phyloP scores from a whole-genome alignment of 1,140 invertebrate species.

The Palaemon carinicauda region DNA sequence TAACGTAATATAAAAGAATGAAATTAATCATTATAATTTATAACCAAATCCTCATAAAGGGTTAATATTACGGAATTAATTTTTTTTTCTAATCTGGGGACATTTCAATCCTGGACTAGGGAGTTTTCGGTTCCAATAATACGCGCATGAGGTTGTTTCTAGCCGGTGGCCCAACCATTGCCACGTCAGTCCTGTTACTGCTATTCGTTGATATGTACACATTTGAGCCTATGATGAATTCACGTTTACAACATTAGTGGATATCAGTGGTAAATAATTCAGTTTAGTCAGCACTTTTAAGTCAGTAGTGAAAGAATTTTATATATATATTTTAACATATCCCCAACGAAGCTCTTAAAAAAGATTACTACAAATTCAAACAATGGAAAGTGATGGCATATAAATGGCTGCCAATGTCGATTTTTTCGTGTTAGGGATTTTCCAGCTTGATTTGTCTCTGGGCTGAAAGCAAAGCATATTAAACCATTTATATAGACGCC shows the following conservation, averaged over 20 bases:
- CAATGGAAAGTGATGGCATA: too few species aligned
- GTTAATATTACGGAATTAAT: too few species aligned
- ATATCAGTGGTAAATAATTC: slow-evolving; percentile 56
- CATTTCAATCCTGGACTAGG: background rate
- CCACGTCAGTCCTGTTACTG: slow-evolving; percentile 53
- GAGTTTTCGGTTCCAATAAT: slow-evolving; percentile 37
- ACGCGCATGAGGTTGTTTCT: background rate
- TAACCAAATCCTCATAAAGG: too few species aligned
- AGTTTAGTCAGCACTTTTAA: slow-evolving; percentile 48
- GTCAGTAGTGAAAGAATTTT: slow-evolving; percentile 30
- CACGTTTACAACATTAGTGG: slow-evolving; percentile 54
- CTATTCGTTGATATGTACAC: slow-evolving; percentile 55
- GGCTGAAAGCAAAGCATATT: too few species aligned
- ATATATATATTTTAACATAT: background rate
- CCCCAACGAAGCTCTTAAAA: background rate
- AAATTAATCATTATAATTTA: too few species aligned
- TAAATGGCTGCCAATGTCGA: too few species aligned
- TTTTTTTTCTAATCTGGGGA: too few species aligned
- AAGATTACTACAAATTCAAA: background rate
- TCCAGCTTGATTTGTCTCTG: too few species aligned
- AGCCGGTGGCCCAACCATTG: background rate
- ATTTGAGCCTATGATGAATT: slow-evolving; percentile 52
- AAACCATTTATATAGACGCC: too few species aligned
- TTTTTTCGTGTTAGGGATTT: too few species aligned
- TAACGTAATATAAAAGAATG: too few species aligned